A percentile compares a stretch with the other conserved stretches of the same genome.
These are phyloP conservation scores for Hypsopygia costalis DNA, from an alignment of 2,888 invertebrate genomes.

Conservation along the genomic window DNA sequence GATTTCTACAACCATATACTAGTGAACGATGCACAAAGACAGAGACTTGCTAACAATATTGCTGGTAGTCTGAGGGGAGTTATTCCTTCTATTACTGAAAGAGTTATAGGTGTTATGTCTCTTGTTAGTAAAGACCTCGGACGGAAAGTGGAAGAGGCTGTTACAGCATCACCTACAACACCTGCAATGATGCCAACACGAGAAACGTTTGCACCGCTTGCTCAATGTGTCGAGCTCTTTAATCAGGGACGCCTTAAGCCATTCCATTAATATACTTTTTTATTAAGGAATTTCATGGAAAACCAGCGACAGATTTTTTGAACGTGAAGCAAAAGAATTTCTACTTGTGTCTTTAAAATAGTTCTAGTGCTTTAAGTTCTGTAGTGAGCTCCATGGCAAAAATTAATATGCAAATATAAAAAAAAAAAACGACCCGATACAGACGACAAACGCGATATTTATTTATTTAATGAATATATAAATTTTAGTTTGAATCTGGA, in stretches of 20 bases:
- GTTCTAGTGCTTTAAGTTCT: too few relatives aligned
- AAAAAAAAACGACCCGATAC: too few relatives aligned
- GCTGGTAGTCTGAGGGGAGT: background rate
- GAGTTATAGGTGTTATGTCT: background rate
- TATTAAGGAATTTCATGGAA: too few relatives aligned
- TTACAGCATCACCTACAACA: background rate
- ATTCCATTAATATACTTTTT: background rate
- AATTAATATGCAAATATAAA: too few relatives aligned
- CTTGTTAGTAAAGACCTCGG: background rate
- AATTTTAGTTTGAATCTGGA: too few relatives aligned
- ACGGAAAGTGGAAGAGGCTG: background rate
- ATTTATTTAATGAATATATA: too few relatives aligned
- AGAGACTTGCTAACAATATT: background rate
- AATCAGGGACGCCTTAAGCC: background rate
- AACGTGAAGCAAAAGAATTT: too few relatives aligned
- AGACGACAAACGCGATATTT: too few relatives aligned
- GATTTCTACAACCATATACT: slow-evolving; percentile 79
- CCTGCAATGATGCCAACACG: background rate
- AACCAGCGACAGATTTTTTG: too few relatives aligned
- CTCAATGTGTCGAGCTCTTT: background rate
- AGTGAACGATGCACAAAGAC: background rate
- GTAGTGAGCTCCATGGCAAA: too few relatives aligned
- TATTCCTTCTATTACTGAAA: background rate
- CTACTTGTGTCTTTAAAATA: too few relatives aligned
- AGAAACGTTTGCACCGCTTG: background rate